Percentiles rank a stretch among this genome's conserved stretches.
Evolutionary conservation across 2,113 vertebrate species (phyloP).

Genomic region (Oncorhynchus kisutch): DNA sequence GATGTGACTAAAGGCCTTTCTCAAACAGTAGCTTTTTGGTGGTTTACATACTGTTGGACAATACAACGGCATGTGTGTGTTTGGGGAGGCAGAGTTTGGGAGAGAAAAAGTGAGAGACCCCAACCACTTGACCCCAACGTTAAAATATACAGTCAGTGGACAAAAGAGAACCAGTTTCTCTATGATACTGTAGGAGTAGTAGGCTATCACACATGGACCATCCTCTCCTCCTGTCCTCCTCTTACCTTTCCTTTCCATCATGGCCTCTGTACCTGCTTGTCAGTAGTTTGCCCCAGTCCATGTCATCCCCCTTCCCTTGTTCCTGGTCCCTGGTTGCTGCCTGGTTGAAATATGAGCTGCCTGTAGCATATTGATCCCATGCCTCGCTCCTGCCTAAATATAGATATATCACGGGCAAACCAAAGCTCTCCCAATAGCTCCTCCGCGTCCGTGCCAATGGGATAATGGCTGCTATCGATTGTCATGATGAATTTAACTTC

Average conservation of each 20-base stretch:
- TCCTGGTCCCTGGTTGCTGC: slow-evolving; percentile 28
- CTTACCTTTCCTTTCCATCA: slow-evolving; percentile 43
- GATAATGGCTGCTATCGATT: slow-evolving; percentile 49
- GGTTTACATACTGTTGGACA: too few species aligned
- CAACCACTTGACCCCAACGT: too few species aligned
- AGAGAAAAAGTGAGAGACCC: slow-evolving; percentile 18
- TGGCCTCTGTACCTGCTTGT: slow-evolving; percentile 17
- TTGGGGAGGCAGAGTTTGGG: slow-evolving; percentile 7
- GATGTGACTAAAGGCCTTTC: background rate
- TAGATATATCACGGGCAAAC: slow-evolving; percentile 53
- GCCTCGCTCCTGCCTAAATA: slow-evolving; percentile 55
- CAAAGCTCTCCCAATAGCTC: slow-evolving; percentile 40
- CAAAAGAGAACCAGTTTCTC: background rate
- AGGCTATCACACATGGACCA: slow-evolving; percentile 29
- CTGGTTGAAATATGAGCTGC: slow-evolving; percentile 63
- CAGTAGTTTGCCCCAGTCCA: slow-evolving; percentile 35
- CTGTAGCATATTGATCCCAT: slow-evolving; percentile 61
- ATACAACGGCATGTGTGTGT: too few species aligned
- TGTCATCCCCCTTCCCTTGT: slow-evolving; percentile 41
- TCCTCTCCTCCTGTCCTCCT: slow-evolving; percentile 24
- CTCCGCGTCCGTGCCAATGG: slow-evolving; percentile 41
- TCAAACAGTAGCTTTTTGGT: too few species aligned
- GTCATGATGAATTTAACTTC: slow-evolving; percentile 57
- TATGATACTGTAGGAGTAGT: background rate
- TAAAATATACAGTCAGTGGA: too few species aligned